These are phyloP conservation scores for Ceratitis capitata DNA, from an alignment of 1,140 invertebrate genomes.

Conservation along the genomic window DNA sequence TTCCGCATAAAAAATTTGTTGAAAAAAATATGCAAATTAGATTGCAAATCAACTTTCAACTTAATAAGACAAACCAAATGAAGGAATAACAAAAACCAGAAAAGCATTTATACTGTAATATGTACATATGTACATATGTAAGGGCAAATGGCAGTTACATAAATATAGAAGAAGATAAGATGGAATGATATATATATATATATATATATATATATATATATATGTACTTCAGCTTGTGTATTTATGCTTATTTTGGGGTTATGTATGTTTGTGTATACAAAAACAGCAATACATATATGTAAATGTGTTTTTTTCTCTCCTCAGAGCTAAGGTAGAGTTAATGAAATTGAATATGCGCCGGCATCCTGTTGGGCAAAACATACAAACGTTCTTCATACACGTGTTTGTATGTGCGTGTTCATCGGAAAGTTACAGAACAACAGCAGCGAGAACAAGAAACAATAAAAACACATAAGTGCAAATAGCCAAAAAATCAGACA, in stretches of 20 bases:
- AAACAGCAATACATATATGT: background rate
- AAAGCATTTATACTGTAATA: too few relatives aligned
- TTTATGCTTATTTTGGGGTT: background rate
- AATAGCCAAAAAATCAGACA: background rate
- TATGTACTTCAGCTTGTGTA: background rate
- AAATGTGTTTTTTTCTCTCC: too few relatives aligned
- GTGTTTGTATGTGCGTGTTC: background rate
- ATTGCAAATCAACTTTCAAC: conserved; percentile 31
- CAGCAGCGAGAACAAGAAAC: conserved; percentile 9
- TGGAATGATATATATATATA: too few relatives aligned
- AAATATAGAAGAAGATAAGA: too few relatives aligned
- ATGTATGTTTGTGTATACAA: background rate
- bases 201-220: background rate
- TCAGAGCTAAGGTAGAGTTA: conserved; percentile 14
- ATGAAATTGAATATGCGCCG: conserved; percentile 15
- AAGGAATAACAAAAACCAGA: background rate
- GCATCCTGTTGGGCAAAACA: too few relatives aligned
- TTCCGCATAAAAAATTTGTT: background rate
- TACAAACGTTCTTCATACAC: background rate
- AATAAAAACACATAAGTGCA: background rate
- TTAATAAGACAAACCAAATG: conserved; percentile 9
- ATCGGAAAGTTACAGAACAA: background rate
- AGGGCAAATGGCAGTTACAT: too few relatives aligned
- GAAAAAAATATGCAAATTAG: conserved; percentile 1
- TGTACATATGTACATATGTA: too few relatives aligned